Base-by-base conservation (phyloP, 2,113 vertebrate species). In the Gallinago paraguaiae region DNA sequence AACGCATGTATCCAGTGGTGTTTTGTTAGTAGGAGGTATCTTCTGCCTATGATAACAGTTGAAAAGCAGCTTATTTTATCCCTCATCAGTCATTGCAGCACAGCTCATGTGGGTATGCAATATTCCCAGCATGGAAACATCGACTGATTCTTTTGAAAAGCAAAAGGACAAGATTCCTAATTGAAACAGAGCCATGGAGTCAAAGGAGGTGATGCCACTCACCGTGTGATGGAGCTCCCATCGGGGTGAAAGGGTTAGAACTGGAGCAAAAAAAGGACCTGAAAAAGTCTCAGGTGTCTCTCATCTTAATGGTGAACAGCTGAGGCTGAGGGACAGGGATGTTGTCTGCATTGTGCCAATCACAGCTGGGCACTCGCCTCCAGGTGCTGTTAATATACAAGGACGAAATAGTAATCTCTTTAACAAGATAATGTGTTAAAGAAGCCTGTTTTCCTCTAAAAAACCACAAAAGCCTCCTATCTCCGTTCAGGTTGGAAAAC, bases 1-100 rank as follows among this genome's bases (percentile, higher is more conserved):
- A 61, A 28, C 10, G 33, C 27, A 31, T 1, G 4, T 3, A 45
- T 6, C n/a, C 81, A n/a, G 35, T 11, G 15, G 16, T 0, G 1
- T 30, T 72, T 80, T 63, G 53, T 54, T 76, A 3, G 2, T 6
- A 37, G 39, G 24, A 14, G 17, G 4, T 35, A 28, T 13, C 19
- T 86, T 70, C 61, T 89, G 6, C 50, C 57, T 7, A 1, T 2
- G 20, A n/a, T 7, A 57, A 14, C 16, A 19, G 14, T 28, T 23
- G 39, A 82, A 76, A 45, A 7, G 28, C 43, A 51, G 3, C 1
- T 5, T 35, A 67, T 83, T 57, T n/a, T 23, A 54, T n/a, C 53
- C 46, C 11, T 46, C 43, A 13, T 8, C 76, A 15, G 48, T 7
- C n/a, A 13, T 5, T 11, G 28, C 5, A 35, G 28, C 28, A 2